A percentile compares a stretch with the other conserved stretches of the same genome.
These are phyloP conservation scores for Carabus problematicus DNA, from an alignment of 2,888 invertebrate species.

Conservation along the genomic window DNA sequence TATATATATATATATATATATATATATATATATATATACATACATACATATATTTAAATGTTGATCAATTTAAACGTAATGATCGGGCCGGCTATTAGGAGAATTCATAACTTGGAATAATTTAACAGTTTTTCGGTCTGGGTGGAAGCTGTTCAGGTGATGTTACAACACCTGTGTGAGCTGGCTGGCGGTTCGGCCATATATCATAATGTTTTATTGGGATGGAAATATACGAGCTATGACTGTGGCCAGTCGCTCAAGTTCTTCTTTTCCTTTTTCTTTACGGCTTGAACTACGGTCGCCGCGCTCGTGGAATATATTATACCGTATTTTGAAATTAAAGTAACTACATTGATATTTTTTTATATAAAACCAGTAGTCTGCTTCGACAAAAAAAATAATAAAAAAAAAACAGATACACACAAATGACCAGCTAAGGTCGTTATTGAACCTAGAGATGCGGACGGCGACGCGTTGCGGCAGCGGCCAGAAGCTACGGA, in stretches of 20 bases:
- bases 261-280: slow-evolving; percentile 25
- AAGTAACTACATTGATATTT: slow-evolving; percentile 56
- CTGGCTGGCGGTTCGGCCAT: slow-evolving; percentile 50
- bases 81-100: slow-evolving; percentile 6
- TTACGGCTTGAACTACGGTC: background rate
- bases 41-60: slow-evolving; percentile 31
- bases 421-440: slow-evolving; percentile 45
- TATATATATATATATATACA: slow-evolving; percentile 6
- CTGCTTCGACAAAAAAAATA: slow-evolving; percentile 47
- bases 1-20: slow-evolving; percentile 21
- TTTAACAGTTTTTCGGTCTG: no score
- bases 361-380: slow-evolving; percentile 60
- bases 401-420: slow-evolving; percentile 53
- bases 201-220: slow-evolving; percentile 57
- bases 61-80: slow-evolving; percentile 42
- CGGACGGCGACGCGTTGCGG: slow-evolving; percentile 50
- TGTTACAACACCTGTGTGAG: slow-evolving; percentile 55
- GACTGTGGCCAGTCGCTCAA: slow-evolving; percentile 39
- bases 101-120: slow-evolving; percentile 33
- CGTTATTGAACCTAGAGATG: slow-evolving; percentile 35
- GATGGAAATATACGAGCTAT: slow-evolving; percentile 53
- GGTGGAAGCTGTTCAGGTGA: background rate
- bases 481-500: slow-evolving; percentile 35
- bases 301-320: slow-evolving; percentile 46
- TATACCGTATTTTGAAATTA: slow-evolving; percentile 59